Percentiles rank a stretch among this genome's conserved stretches.
Evolutionary conservation across 2,113 vertebrate species (phyloP).

Genomic region (Sarotherodon lohbergeri): DNA sequence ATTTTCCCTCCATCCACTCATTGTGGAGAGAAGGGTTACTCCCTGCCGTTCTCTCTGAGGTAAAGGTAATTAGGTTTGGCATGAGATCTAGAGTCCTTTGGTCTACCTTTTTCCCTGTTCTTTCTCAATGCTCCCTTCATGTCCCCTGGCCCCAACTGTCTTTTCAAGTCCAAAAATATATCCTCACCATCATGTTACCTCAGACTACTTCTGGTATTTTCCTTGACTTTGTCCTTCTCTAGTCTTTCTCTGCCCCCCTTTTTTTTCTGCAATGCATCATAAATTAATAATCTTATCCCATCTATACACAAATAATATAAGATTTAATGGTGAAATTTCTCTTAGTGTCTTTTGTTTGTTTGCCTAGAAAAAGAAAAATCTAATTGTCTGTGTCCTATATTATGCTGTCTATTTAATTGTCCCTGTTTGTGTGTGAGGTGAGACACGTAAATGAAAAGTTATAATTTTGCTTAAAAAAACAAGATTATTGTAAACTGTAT

Average conservation of each 20-base stretch:
- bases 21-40: slow-evolving; percentile 3
- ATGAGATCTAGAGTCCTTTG: slow-evolving; percentile 36
- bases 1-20: slow-evolving; percentile 23
- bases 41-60: slow-evolving; percentile 25
- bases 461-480: neutral
- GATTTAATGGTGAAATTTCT: neutral
- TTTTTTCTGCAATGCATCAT: neutral
- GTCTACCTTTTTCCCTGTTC: slow-evolving; percentile 23
- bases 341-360: neutral
- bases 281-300: neutral
- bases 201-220: neutral
- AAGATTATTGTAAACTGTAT: neutral
- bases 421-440: neutral
- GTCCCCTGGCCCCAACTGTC: slow-evolving; percentile 11
- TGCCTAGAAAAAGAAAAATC: neutral
- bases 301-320: neutral
- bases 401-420: neutral
- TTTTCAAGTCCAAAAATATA: slow-evolving; percentile 46
- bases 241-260: neutral
- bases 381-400: neutral
- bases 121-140: slow-evolving; percentile 1
- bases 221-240: neutral
- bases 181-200: neutral
- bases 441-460: neutral
- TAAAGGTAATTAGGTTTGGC: slow-evolving; percentile 67